These are phyloP conservation scores for Platanista minor DNA, from an alignment of 2,113 vertebrate genomes.

Conservation along the genomic window DNA sequence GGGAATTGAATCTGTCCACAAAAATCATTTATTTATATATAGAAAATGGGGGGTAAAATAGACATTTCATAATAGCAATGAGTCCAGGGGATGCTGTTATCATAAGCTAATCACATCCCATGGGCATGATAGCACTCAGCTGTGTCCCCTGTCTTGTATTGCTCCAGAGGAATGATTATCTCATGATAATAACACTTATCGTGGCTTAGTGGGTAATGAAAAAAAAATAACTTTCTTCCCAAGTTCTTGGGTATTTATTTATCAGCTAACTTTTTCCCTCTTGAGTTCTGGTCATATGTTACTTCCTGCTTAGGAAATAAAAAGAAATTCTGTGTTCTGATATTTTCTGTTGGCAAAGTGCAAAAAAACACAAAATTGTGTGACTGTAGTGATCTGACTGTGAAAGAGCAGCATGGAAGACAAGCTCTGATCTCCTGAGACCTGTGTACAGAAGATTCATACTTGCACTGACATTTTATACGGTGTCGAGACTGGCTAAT, in stretches of 20 bases:
- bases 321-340: conserved; percentile 7
- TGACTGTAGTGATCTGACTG: conserved; percentile 77
- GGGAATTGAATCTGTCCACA: conserved; percentile 82
- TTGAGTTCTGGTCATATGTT: conserved; percentile 56
- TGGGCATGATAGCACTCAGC: conserved; percentile 81
- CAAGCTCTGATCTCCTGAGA: conserved; percentile 75
- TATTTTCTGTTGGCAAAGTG: conserved; percentile 69
- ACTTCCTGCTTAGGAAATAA: conserved; percentile 59
- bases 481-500: conserved; percentile 79
- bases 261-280: conserved; percentile 58
- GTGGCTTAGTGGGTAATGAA: conserved; percentile 81
- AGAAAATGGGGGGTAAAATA: conserved; percentile 75
- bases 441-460: conserved; percentile 71
- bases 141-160: conserved; percentile 79
- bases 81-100: conserved; percentile 82
- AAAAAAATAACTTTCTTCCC: conserved; percentile 76
- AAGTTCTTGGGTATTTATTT: conserved; percentile 71
- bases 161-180: conserved; percentile 83
- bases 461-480: conserved; percentile 78
- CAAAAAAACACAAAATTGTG: conserved; percentile 33
- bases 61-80: conserved; percentile 83
- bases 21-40: conserved; percentile 86
- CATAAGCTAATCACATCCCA: conserved; percentile 87
- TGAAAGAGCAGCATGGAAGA: conserved; percentile 58
- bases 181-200: conserved; percentile 83